Conservation (phyloP, 2,113 vertebrate species). For the Aegithalos caudatus region DNA sequence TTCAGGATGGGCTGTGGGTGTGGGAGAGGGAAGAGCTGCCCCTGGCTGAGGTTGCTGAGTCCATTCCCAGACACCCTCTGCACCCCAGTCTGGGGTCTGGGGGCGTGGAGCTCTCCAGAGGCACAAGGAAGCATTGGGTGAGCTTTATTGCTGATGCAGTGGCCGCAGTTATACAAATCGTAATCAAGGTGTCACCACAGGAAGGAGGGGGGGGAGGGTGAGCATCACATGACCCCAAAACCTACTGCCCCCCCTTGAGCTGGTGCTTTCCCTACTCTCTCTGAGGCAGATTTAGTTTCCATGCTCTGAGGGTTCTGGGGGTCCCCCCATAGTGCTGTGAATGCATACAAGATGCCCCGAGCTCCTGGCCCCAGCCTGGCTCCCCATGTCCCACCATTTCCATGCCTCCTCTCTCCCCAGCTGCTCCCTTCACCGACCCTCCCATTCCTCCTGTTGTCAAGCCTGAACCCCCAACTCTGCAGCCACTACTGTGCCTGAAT, state of each 20-base stretch:
- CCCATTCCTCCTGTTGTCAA: neutral
- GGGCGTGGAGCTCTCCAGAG: fast-evolving
- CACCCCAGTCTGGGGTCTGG: fast-evolving
- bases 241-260: neutral
- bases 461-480: neutral
- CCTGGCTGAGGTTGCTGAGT: neutral
- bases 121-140: neutral
- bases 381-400: neutral
- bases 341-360: fast-evolving
- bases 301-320: neutral
- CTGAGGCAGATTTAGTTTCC: neutral
- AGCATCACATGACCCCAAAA: neutral
- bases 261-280: neutral
- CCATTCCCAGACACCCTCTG: neutral
- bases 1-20: neutral
- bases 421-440: neutral
- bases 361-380: neutral
- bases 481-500: neutral
- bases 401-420: neutral
- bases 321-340: neutral
- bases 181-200: neutral
- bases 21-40: neutral
- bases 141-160: conserved; percentile 2
- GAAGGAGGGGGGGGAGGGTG: neutral
- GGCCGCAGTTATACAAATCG: neutral